Base-by-base conservation (phyloP, 2,113 vertebrate species). In the Origma solitaria region DNA sequence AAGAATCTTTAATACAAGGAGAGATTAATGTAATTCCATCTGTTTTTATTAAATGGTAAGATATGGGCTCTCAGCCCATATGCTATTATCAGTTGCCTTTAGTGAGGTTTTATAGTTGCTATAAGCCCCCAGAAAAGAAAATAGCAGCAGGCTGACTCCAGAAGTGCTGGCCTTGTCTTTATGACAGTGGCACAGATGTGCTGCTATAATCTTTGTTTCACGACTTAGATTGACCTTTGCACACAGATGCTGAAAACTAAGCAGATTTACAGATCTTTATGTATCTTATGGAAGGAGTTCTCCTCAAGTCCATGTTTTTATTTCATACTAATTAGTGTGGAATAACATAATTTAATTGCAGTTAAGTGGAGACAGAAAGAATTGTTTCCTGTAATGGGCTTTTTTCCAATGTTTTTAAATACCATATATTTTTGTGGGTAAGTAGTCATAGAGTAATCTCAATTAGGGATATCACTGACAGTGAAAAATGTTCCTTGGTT, bases 321-420 rank as follows among this genome's bases (percentile, higher is more conserved):
- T 95, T 93, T 95, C 89, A 57, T 92, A 35, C 69, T 94, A 96
- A 96, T 95, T 92, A 94, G 82, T 70, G 57, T 82, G 86, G 93
- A 96, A 91, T 86, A 91, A 61, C 37, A 42, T 88, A 81, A 94
- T 95, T 96, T 95, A 94, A 96, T 97, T 96, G 88, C 73, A 75
- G 33, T 82, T 96, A 95, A 75, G 40, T 84, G 64, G 58, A 66
- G 73, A 91, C 50, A 95, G 66, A 62, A 80, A 70, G 37, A 93
- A 65, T 37, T 35, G 17, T 65, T 84, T 95, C 62, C 64, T 4
- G 0, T 72, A 62, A 61, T 78, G 76, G 25, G 33, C 42, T 37
- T 92, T 53, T 86, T 92, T 95, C 45, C 20, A 30, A 20, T 89
- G 62, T 70, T 79, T 77, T 72, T 68, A 78, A 91, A 84, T 95